Percentiles rank a stretch among this genome's conserved stretches.
Evolutionary conservation across 2,797 vertebrate genomes (phyloP).

Genomic region (Rachycentron canadum): DNA sequence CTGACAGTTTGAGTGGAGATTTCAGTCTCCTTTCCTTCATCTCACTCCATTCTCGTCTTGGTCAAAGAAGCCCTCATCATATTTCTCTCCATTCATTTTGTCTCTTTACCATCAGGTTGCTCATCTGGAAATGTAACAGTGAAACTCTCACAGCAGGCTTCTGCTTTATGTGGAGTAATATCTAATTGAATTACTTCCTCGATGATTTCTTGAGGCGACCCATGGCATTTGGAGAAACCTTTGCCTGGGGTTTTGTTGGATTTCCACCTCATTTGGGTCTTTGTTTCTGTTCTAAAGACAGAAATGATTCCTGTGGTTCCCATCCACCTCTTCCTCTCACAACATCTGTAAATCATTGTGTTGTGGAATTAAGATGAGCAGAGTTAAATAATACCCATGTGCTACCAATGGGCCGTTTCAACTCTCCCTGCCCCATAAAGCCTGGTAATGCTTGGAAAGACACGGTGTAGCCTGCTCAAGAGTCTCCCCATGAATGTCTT

Average conservation of each 20-base stretch:
- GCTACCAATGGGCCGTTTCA: slow-evolving; percentile 74
- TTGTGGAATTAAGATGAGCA: slow-evolving; percentile 65
- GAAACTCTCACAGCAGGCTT: slow-evolving; percentile 22
- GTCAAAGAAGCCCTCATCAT: slow-evolving; percentile 15
- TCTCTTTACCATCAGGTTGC: slow-evolving; percentile 1
- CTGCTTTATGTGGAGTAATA: slow-evolving; percentile 33
- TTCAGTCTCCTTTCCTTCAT: slow-evolving; percentile 13
- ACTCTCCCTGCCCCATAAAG: slow-evolving; percentile 68
- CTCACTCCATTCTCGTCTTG: slow-evolving; percentile 5
- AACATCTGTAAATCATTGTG: slow-evolving; percentile 81
- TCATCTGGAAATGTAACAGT: slow-evolving; percentile 28
- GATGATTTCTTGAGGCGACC: slow-evolving; percentile 34
- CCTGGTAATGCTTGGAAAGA: slow-evolving; percentile 57
- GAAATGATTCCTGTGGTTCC: slow-evolving; percentile 55
- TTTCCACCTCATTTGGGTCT: slow-evolving; percentile 49
- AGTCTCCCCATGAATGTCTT: slow-evolving; percentile 16
- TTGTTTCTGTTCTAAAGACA: slow-evolving; percentile 48
- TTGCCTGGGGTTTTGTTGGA: slow-evolving; percentile 53
- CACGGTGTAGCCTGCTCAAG: slow-evolving; percentile 19
- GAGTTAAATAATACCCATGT: slow-evolving; percentile 63
- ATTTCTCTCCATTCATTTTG: slow-evolving; percentile 23
- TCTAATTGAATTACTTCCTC: slow-evolving; percentile 50
- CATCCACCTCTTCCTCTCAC: slow-evolving; percentile 56
- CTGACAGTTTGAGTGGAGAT: slow-evolving; percentile 27
- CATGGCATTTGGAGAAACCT: slow-evolving; percentile 43